These are phyloP conservation scores for Deilephila elpenor DNA, from an alignment of 2,888 invertebrate species.

Conservation along the genomic window DNA sequence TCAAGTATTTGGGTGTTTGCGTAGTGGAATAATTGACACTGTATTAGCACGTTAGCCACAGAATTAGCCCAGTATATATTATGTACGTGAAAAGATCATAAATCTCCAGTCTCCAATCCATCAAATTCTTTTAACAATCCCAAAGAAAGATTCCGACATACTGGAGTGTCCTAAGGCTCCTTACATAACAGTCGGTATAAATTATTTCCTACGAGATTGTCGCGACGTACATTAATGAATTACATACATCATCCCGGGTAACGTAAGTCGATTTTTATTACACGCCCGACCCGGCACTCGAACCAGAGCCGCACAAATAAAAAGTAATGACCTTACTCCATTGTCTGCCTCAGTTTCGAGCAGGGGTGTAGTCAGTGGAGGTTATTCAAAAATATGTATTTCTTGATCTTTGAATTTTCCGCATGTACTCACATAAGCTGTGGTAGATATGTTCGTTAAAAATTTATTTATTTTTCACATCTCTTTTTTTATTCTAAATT, in stretches of 20 bases:
- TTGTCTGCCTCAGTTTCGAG: neutral
- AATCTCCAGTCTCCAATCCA: too few species aligned
- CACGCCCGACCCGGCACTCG: constrained; percentile 16
- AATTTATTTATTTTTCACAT: neutral
- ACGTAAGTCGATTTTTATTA: constrained; percentile 19
- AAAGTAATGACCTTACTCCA: constrained; percentile 16
- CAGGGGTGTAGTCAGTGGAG: neutral
- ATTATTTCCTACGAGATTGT: neutral
- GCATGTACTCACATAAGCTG: neutral
- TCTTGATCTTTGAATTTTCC: neutral
- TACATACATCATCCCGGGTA: neutral
- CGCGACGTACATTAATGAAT: neutral
- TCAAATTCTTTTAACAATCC: too few species aligned
- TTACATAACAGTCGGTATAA: too few species aligned
- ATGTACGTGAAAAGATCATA: too few species aligned
- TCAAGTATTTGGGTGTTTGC: too few species aligned
- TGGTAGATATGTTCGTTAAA: neutral
- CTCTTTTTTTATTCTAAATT: too few species aligned
- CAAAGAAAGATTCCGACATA: too few species aligned
- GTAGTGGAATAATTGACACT: too few species aligned
- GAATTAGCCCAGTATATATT: too few species aligned
- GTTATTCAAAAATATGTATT: too few species aligned
- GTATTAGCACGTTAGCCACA: too few species aligned
- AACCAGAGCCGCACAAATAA: constrained; percentile 11
- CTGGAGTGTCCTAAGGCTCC: too few species aligned